Conservation (phyloP, 1,140 invertebrate species). For the Metaphire vulgaris region DNA sequence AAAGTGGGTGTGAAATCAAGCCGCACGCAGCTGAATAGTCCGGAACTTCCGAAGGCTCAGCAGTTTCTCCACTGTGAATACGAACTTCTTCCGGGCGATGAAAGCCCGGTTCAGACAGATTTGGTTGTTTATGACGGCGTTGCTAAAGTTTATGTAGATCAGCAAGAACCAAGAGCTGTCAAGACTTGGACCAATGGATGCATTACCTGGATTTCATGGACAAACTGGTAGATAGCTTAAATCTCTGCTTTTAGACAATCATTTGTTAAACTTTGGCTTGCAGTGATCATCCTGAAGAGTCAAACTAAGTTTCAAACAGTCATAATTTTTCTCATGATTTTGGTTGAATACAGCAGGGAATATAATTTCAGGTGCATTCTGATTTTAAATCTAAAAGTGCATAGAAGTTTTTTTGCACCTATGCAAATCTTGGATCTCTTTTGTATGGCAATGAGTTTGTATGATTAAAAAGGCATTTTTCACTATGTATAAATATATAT, state of each 20-base stretch:
- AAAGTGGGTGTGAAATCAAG: constrained; percentile 2
- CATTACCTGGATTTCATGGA: constrained; percentile 49
- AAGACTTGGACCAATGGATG: constrained; percentile 49
- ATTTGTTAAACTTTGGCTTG: too few relatives aligned
- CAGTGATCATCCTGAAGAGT: too few relatives aligned
- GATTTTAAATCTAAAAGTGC: too few relatives aligned
- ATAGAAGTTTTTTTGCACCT: too few relatives aligned
- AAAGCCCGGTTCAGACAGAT: constrained; percentile 42
- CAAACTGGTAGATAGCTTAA: constrained; percentile 39
- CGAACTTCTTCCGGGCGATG: constrained; percentile 42
- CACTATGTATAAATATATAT: too few relatives aligned
- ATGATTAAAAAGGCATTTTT: too few relatives aligned
- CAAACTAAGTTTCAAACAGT: too few relatives aligned
- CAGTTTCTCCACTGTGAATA: constrained; percentile 50
- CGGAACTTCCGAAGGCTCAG: constrained; percentile 44
- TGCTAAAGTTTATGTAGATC: constrained; percentile 47
- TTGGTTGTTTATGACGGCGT: constrained; percentile 46
- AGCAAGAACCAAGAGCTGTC: constrained; percentile 41
- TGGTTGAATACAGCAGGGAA: too few relatives aligned
- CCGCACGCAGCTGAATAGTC: constrained; percentile 37
- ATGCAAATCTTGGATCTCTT: too few relatives aligned
- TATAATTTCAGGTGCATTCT: too few relatives aligned
- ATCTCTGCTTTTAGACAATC: not conserved
- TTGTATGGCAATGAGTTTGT: too few relatives aligned
- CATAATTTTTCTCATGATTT: too few relatives aligned